A percentile compares a stretch with the other conserved stretches of the same genome.
phyloP scores from a whole-genome alignment of 2,113 vertebrate species.

The Bos taurus region DNA sequence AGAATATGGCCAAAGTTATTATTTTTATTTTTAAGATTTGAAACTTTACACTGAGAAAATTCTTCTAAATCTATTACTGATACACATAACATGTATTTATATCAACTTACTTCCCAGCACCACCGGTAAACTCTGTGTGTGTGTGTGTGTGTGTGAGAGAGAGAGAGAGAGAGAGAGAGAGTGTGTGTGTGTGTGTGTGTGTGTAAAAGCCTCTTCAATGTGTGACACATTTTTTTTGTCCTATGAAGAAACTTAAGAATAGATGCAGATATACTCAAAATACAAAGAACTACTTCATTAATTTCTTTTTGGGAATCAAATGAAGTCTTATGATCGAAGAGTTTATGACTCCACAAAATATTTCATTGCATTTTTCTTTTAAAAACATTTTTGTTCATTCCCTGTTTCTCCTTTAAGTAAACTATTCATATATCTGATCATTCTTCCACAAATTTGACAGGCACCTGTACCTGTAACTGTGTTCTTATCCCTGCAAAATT shows the following conservation, averaged over 20 bases:
- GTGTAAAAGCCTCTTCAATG: background rate
- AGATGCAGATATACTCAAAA: background rate
- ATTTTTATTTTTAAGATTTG: background rate
- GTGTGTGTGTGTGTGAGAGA: too few relatives aligned
- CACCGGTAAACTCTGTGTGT: background rate
- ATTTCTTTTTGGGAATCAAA: background rate
- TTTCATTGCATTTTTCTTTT: background rate
- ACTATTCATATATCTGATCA: background rate
- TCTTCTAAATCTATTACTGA: background rate
- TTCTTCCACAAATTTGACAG: background rate
- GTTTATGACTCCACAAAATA: background rate
- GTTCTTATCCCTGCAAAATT: background rate
- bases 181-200: background rate
- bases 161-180: too few relatives aligned
- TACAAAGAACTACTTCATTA: background rate
- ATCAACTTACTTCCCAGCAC: background rate
- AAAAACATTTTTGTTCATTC: background rate
- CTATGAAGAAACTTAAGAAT: background rate
- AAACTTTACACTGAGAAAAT: background rate
- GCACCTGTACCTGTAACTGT: background rate
- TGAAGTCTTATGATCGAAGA: background rate
- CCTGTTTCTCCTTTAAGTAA: background rate
- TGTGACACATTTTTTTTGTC: background rate
- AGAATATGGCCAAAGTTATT: background rate
- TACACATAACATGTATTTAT: background rate